A percentile compares a stretch with the other conserved stretches of the same genome.
Conservation (phyloP, 37 sponge, comb jelly and placozoan genomes). For the Amphimedon queenslandica region DNA sequence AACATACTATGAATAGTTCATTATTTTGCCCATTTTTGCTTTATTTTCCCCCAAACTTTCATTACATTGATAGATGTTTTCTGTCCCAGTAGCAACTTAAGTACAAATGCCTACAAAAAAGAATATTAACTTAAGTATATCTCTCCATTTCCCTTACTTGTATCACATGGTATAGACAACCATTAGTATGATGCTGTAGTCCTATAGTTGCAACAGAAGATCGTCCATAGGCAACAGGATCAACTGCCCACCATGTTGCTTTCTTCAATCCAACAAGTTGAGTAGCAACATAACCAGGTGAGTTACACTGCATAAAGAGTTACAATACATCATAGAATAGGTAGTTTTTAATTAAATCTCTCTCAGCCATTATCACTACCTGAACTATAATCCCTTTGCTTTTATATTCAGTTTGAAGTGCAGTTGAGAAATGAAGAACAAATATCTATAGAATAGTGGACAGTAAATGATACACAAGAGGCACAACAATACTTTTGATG, state of each 20-base stretch:
- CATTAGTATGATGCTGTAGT: conserved; percentile 12
- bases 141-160: conserved; percentile 16
- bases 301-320: no score
- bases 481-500: background rate
- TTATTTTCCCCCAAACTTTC: no score
- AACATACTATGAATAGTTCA: no score
- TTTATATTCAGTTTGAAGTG: conserved; percentile 15
- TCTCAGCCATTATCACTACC: conserved; percentile 1
- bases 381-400: conserved; percentile 19
- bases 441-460: background rate
- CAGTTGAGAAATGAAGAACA: conserved; percentile 7
- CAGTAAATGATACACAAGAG: background rate
- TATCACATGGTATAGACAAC: conserved; percentile 22
- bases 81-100: no score
- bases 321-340: no score
- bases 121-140: no score
- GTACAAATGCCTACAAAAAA: no score
- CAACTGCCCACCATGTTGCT: conserved; percentile 1
- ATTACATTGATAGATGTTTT: no score
- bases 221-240: conserved; percentile 11
- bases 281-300: conserved; percentile 24
- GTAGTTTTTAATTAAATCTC: no score
- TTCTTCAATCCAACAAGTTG: background rate
- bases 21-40: no score
- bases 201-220: conserved; percentile 47